Base-by-base conservation (phyloP, 2,113 vertebrate genomes). In the Oncorhynchus gorbuscha region DNA sequence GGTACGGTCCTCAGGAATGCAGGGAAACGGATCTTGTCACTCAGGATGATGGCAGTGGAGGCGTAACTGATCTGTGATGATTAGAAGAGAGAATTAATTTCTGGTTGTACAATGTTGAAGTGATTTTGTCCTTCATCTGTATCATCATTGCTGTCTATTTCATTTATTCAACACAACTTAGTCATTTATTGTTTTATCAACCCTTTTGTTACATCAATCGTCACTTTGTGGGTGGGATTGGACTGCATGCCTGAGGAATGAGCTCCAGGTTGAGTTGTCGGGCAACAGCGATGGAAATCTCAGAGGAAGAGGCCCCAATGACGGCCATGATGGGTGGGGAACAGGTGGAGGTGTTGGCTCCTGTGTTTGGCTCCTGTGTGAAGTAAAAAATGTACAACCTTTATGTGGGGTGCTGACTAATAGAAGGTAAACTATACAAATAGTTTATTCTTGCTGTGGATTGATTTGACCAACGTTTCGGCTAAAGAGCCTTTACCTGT, bases 1-100 rank as follows among this genome's bases (percentile, higher is more conserved):
- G 97, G 95, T 26, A 96, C 88, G 3, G 95, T 97, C 74, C 94
- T 92, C 85, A 96, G 88, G 89, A 97, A 96, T 78, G 93, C 92
- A 76, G 96, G 96, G 81, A 96, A 98, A 45, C 92, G 91, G 62
- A 77, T 88, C 91, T 97, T 97, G 86, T 97, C 96, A 86, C 95
- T 97, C 73, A 97, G 89, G 80, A 94, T 95, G 85, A 92, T 90
- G 73, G 95, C 94, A 5, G 95, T 95, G 72, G 97, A 95, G 20
- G 93, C 88, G 35, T 95, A 95, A 86, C 96, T 96, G 85, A 98
- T 94, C 96, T 98, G 88, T 3, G 87, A 76, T 74, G 58, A 76
- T 59, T 30, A 6, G 59, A 28, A 49, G 26, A 22, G 16, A 69
- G 32, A 35, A 35, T 35, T 20, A 35, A 35, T 45, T 45, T 45